Evolutionary conservation across 2,797 vertebrate genomes (phyloP).

Genomic region (Anabacerthia variegaticeps): DNA sequence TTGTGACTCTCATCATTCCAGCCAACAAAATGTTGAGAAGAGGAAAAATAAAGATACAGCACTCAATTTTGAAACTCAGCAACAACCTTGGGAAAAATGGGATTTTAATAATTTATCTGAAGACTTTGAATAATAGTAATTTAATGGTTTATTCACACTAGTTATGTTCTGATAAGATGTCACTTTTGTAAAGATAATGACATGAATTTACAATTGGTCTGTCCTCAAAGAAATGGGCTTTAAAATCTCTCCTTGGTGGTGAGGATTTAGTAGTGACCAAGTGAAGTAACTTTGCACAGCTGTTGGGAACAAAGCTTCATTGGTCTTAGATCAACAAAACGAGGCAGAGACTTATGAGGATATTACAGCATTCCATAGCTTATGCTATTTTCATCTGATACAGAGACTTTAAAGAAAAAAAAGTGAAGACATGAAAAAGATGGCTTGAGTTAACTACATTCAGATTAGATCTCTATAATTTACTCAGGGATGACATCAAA

Average conservation of each 20-base stretch:
- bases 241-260: neutral
- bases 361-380: neutral
- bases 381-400: neutral
- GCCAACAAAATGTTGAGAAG: neutral
- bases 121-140: neutral
- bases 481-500: constrained; percentile 41
- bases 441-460: neutral
- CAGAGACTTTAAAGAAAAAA: neutral
- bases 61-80: neutral
- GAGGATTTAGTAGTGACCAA: neutral
- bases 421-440: neutral
- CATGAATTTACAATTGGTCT: neutral
- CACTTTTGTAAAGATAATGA: neutral
- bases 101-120: neutral
- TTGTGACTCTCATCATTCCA: neutral
- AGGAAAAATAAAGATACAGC: neutral
- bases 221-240: neutral
- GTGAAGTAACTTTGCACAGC: neutral
- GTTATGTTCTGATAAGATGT: neutral
- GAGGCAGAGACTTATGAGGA: neutral
- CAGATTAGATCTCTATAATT: constrained; percentile 42
- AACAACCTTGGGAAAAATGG: neutral
- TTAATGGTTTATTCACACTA: neutral
- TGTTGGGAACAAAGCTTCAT: neutral
- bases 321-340: neutral